These are phyloP conservation scores for Diploptera punctata DNA, from an alignment of 2,888 invertebrate species.

Conservation along the genomic window DNA sequence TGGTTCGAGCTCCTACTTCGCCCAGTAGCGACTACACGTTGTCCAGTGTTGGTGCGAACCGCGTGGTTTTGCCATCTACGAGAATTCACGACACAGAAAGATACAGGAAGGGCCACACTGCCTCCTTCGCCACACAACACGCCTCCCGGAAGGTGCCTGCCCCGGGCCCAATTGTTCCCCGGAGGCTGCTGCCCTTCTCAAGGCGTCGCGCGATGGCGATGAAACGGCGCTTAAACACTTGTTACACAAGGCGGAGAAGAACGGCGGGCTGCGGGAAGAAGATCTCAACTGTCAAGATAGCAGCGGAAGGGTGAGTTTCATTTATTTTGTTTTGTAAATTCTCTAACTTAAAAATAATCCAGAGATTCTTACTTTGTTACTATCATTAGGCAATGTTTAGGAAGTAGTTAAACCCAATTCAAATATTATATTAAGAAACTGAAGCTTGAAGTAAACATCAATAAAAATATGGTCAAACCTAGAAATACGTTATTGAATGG, in stretches of 20 bases:
- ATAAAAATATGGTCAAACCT: too few relatives aligned
- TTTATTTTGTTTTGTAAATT: neutral
- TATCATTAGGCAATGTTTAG: too few relatives aligned
- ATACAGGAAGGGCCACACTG: constrained; percentile 42
- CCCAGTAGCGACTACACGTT: neutral
- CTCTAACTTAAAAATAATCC: neutral
- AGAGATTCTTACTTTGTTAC: too few relatives aligned
- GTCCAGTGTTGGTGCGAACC: neutral
- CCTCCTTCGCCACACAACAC: constrained; percentile 36
- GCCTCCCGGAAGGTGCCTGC: constrained; percentile 22
- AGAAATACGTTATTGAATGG: too few relatives aligned
- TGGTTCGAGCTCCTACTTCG: neutral
- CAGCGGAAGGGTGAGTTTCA: constrained; percentile 65
- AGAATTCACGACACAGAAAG: constrained; percentile 39
- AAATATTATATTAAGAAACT: too few relatives aligned
- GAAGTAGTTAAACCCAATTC: too few relatives aligned
- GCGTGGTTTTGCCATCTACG: constrained; percentile 21
- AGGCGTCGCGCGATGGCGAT: constrained; percentile 63
- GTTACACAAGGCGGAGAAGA: constrained; percentile 17
- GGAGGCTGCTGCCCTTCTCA: constrained; percentile 52
- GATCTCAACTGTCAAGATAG: constrained; percentile 63
- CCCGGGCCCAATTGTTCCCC: constrained; percentile 28
- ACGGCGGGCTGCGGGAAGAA: constrained; percentile 54
- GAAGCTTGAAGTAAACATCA: too few relatives aligned
- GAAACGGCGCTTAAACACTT: constrained; percentile 53